Base-by-base conservation (phyloP, 2,113 vertebrate species). In the Alces alces region DNA sequence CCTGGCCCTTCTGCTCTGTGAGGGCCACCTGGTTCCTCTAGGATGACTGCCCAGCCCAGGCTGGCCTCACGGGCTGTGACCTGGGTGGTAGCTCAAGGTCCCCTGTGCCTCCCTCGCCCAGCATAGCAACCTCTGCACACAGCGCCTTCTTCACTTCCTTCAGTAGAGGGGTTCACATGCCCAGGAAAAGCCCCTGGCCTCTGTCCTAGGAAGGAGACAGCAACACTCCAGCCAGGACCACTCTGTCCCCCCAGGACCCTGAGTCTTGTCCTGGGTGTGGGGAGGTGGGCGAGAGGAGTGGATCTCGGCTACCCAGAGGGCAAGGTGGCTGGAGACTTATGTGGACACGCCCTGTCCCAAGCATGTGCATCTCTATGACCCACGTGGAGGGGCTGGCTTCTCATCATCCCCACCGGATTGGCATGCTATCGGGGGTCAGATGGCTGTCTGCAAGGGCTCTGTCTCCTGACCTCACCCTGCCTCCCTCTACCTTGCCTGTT, bases 11-110 rank as follows among this genome's bases (percentile, higher is more conserved):
- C 36, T 45, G 1, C 25, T 6, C n/a, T 27, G 13, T 85, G 54
- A 84, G 87, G 54, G 33, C 5, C 47, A 45, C 16, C 30, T 6
- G 50, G 4, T 8, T 79, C 9, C 39, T 57, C 36, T 30, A 43
- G 30, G 10, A 16, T 45, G 39, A 70, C 43, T 4, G 1, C 12
- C 45, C 52, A 21, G 54, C 45, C 61, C 60, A 3, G 52, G 43
- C 25, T 2, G 12, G 45, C 12, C 23, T 73, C n/a, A 1, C 0
- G 3, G 27, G 76, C 45, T 36, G 3, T 28, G 64, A 21, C 36
- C 47, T 0, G 0, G 30, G 30, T 3, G 17, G 12, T 39, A 4
- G 1, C 45, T 16, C 2, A 39, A 19, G 30, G 21, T 27, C 23
- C 61, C 61, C 19, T 13, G 19, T 23, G 10, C 30, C 47, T 39